These are phyloP conservation scores for Hippoglossus stenolepis DNA, from an alignment of 2,113 vertebrate species.

Conservation along the genomic window DNA sequence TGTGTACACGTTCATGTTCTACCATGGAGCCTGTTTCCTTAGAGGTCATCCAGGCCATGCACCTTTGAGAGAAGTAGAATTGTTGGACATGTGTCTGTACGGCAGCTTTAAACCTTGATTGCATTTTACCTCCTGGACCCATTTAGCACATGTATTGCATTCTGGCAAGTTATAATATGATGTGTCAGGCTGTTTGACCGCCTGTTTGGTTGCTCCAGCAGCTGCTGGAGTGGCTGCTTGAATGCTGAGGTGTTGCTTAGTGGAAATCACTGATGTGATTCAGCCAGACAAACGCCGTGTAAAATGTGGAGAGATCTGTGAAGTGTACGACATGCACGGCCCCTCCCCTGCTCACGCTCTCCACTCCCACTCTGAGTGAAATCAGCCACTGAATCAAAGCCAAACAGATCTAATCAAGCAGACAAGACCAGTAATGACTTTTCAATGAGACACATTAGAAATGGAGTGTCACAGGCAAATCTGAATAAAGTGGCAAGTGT, in stretches of 20 bases:
- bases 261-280: conserved; percentile 77
- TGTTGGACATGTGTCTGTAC: not conserved
- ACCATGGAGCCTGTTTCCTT: too few species aligned
- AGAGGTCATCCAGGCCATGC: too few species aligned
- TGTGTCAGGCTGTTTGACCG: conserved; percentile 28
- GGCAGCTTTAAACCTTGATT: not conserved
- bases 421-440: conserved; percentile 86
- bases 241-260: conserved; percentile 23
- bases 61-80: not conserved
- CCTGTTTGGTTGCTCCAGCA: conserved; percentile 15
- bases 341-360: conserved; percentile 73
- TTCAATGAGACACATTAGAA: conserved; percentile 85
- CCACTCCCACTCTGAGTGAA: conserved; percentile 75
- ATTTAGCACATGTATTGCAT: conserved; percentile 6
- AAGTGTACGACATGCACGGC: conserved; percentile 80
- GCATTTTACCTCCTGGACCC: not conserved
- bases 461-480: conserved; percentile 73
- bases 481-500: conserved; percentile 49
- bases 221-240: conserved; percentile 22
- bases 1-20: too few species aligned
- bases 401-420: conserved; percentile 83
- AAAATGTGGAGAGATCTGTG: conserved; percentile 78
- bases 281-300: conserved; percentile 84
- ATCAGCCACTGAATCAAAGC: conserved; percentile 84
- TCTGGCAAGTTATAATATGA: conserved; percentile 20